phyloP scores from a whole-genome alignment of 2,888 invertebrate species.

The Hypolimnas misippus region DNA sequence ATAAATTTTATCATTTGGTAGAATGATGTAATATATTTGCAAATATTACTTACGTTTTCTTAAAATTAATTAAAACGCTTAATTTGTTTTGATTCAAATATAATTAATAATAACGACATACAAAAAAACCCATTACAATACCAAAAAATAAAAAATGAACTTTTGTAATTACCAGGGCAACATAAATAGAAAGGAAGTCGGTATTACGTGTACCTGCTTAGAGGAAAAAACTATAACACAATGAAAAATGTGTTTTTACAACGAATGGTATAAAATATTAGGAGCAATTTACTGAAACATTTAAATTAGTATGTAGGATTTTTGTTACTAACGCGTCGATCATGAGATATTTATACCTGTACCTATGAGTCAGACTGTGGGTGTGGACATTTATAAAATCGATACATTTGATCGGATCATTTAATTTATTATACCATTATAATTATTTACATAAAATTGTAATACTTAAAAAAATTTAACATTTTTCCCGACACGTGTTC shows the following conservation, averaged over 20 bases:
- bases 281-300: neutral
- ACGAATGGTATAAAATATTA: neutral
- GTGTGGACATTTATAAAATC: conserved; percentile 17
- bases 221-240: neutral
- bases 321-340: conserved; percentile 14
- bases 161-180: neutral
- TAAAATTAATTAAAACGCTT: neutral
- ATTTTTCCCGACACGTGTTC: neutral
- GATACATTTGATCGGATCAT: conserved; percentile 7
- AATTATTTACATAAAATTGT: conserved; percentile 1
- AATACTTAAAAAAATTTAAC: neutral
- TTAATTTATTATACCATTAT: conserved; percentile 4
- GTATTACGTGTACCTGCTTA: neutral
- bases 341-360: conserved; percentile 10
- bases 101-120: too few species aligned
- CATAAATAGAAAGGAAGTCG: neutral
- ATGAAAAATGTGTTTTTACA: neutral
- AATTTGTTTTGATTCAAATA: neutral
- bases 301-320: neutral
- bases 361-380: conserved; percentile 26
- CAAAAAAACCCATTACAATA: neutral
- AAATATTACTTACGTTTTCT: neutral
- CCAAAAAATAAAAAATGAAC: neutral
- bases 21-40: neutral
- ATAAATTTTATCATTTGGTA: neutral